These are phyloP conservation scores for Campopleginae sp. DNA, from an alignment of 2,888 invertebrate species.

Conservation along the genomic window DNA sequence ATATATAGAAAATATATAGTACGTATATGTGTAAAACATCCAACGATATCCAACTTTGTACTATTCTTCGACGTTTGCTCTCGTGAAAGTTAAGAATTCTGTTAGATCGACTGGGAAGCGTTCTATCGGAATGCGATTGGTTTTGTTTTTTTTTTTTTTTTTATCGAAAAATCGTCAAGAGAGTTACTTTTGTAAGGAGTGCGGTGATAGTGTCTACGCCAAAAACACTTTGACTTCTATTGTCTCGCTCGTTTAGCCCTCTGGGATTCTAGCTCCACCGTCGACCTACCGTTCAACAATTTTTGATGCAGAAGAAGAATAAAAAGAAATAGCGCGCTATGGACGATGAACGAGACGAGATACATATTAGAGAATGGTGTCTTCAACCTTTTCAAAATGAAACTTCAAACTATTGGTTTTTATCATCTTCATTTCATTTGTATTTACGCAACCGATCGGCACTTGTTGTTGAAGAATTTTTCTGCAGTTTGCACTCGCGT, in stretches of 20 bases:
- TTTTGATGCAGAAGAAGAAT: not conserved
- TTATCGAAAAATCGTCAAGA: conserved; percentile 8
- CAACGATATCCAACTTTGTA: conserved; percentile 27
- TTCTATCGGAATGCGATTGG: conserved; percentile 27
- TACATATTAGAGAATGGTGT: not conserved
- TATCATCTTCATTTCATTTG: not conserved
- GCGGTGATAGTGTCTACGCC: conserved; percentile 21
- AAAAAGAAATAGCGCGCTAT: not conserved
- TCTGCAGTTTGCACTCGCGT: not conserved
- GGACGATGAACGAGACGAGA: not conserved
- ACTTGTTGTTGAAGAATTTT: not conserved
- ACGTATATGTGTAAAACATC: not conserved
- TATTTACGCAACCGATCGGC: not conserved
- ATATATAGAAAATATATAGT: not conserved
- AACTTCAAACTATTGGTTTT: not conserved
- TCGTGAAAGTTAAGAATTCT: conserved; percentile 37
- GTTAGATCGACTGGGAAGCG: conserved; percentile 21
- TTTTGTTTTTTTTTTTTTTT: conserved; percentile 25
- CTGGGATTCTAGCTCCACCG: not conserved
- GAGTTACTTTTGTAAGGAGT: conserved; percentile 37
- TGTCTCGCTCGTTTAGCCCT: conserved; percentile 16
- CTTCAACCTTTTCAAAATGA: not conserved
- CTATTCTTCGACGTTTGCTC: conserved; percentile 40
- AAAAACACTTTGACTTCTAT: conserved; percentile 41
- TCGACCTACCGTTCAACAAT: not conserved